Evolutionary conservation across 2,113 vertebrate species (phyloP), one percentile per base, ranked within the genome.

Genomic region (Paradoxurus hermaphroditus): DNA sequence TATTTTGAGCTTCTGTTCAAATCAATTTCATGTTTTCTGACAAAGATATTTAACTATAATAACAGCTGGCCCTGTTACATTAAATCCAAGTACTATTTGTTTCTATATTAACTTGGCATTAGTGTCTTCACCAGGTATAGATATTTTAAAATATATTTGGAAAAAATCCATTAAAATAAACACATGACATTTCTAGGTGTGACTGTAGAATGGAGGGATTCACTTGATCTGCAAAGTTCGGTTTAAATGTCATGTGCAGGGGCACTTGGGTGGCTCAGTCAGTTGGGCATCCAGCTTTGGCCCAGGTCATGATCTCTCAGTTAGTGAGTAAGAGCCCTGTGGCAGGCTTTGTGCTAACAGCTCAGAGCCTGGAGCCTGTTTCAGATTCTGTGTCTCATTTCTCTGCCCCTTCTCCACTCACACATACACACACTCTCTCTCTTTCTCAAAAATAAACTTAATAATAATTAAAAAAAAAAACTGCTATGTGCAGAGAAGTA

Each of bases 1-100:
- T 51, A 92, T 94, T 96, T 96, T 92, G 65, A 90, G 31, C 56
- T 88, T 97, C 53, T 94, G 27, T 96, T 94, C 84, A 72, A 97
- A 86, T 94, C 39, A 81, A 95, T 90, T 95, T 91, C 16, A 62
- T 85, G 51, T 92, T 95, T 92, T 73, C 41, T 86, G 73, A 84
- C 68, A 91, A 96, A 96, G 88, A 92, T 91, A 84, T 81, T 95
- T 93, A 96, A 81, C 10, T 44, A 87, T 82, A 89, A 73, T 88
- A 96, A 70, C 44, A 82, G 44, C 75, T 96, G 84, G 10, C 21
- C 87, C 21, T 53, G 13, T 90, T 92, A 73, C 31, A 39, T 73
- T 95, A 78, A 90, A 2, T 15, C 0, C 39, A 72, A 83, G 56
- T 62, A 49, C 73, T 75, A 31, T 84, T 56, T 94, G 25, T 84